Evolutionary conservation across 2,888 invertebrate species (phyloP).

Genomic region (Cinara cedri): DNA sequence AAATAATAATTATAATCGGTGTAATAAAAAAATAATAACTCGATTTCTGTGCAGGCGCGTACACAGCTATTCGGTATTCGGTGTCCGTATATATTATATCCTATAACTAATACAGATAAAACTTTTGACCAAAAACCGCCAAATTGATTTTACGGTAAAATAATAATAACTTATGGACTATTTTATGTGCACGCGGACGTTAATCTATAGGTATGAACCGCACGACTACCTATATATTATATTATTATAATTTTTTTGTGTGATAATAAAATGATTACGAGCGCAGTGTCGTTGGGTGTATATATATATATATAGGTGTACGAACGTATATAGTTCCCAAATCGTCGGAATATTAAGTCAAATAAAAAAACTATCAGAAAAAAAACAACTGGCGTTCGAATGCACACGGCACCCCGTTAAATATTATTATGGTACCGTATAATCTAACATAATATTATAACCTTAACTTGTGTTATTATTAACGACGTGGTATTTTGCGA

Average conservation of each 20-base stretch:
- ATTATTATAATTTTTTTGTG: not conserved
- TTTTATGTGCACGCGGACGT: not conserved
- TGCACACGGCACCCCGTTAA: not conserved
- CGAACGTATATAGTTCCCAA: too few relatives aligned
- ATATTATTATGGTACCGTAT: not conserved
- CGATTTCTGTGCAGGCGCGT: not conserved
- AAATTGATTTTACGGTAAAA: slow-evolving; percentile 29
- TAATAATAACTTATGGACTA: slow-evolving; percentile 27
- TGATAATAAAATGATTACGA: too few relatives aligned
- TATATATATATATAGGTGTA: too few relatives aligned
- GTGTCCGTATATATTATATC: too few relatives aligned
- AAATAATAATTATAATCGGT: not conserved
- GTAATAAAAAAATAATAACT: not conserved
- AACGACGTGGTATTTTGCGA: too few relatives aligned
- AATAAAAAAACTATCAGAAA: too few relatives aligned
- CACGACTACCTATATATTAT: not conserved
- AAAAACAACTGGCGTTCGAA: not conserved
- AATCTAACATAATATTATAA: too few relatives aligned
- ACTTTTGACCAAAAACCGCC: slow-evolving; percentile 22
- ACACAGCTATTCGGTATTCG: too few relatives aligned
- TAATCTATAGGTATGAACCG: not conserved
- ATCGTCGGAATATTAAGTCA: not conserved
- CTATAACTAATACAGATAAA: not conserved
- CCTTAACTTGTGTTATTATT: too few relatives aligned
- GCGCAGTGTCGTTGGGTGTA: too few relatives aligned